Evolutionary conservation across 1,140 invertebrate species (phyloP), one percentile per base, ranked within the genome.

Genomic region (Megathymus violae): DNA sequence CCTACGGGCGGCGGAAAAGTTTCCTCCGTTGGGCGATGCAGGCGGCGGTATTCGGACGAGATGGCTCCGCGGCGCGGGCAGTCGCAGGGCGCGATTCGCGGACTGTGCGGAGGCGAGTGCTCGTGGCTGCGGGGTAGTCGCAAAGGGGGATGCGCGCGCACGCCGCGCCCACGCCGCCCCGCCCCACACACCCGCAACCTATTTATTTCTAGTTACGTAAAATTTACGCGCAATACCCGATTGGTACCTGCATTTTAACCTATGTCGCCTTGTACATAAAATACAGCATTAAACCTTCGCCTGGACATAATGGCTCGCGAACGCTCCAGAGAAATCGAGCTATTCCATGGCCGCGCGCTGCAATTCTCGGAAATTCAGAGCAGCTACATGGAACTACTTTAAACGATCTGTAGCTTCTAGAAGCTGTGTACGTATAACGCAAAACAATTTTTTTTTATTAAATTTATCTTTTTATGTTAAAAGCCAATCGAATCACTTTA

Each of bases 161-260:
- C 78, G 78, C 79, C 78, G 71, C 82, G 82, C 85, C 88, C 83
- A 82, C 79, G 66, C 77, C 79, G 79, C 76, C 78, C 86, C 88
- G 82, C 85, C 85, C 85, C 85, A 80, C 85, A 83, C 80, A 88
- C 85, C 88, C 88, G 86, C 88, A 90, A 90, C 88, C 88, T 90
- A 90, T 90, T 90, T 90, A 88, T 89, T 88, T 86, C 88, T 90
- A 88, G 88, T 90, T 90, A 90, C 88, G 88, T 90, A 90, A 89
- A 90, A 89, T 90, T 90, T 90, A 90, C 88, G 88, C 85, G 86
- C 82, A 89, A 88, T 85, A 85, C 80, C 75, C 81, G 74, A 89
- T 90, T 87, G 76, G 64, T 79, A 74, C 74, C 76, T 88, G 86
- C 86, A 85, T 83, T 84, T 76, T 80, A 84, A 76, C 78, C 75